Conservation (phyloP, 1,140 invertebrate genomes). For the Dolichoris vasculosae region DNA sequence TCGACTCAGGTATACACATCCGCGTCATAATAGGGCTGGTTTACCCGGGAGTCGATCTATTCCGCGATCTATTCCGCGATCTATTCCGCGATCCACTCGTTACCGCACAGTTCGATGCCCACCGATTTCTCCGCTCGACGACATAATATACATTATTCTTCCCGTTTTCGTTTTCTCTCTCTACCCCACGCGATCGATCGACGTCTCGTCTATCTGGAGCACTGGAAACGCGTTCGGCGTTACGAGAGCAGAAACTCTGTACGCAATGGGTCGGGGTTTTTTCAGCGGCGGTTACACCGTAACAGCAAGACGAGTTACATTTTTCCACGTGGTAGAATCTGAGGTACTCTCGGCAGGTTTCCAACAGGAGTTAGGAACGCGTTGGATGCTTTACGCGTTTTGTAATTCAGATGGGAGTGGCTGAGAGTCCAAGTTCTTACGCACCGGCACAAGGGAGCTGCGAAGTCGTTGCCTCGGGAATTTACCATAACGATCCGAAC, state of each 20-base stretch:
- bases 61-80: slow-evolving; percentile 43
- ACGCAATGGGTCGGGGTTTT: not conserved
- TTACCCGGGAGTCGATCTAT: not conserved
- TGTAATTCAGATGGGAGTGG: slow-evolving; percentile 45
- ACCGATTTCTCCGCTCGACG: slow-evolving; percentile 3
- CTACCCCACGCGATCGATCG: not conserved
- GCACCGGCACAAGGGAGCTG: not conserved
- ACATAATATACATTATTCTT: not conserved
- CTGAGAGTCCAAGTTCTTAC: not conserved
- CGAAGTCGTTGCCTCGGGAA: not conserved
- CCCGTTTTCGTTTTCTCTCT: slow-evolving; percentile 1
- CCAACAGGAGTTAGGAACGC: not conserved
- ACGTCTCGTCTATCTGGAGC: not conserved
- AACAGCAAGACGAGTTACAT: slow-evolving; percentile 9
- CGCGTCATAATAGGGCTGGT: not conserved
- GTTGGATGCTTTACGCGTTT: not conserved
- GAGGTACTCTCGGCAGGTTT: not conserved
- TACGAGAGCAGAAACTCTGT: not conserved
- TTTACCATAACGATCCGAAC: slow-evolving; percentile 45
- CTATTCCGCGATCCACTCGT: slow-evolving; percentile 41
- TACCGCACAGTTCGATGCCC: slow-evolving; percentile 48
- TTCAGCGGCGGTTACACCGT: not conserved
- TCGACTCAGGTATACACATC: not conserved
- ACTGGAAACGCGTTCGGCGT: not conserved
- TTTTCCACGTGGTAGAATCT: no score